Base-by-base conservation (phyloP, 2,113 vertebrate species). In the Microcebus tavaratra region DNA sequence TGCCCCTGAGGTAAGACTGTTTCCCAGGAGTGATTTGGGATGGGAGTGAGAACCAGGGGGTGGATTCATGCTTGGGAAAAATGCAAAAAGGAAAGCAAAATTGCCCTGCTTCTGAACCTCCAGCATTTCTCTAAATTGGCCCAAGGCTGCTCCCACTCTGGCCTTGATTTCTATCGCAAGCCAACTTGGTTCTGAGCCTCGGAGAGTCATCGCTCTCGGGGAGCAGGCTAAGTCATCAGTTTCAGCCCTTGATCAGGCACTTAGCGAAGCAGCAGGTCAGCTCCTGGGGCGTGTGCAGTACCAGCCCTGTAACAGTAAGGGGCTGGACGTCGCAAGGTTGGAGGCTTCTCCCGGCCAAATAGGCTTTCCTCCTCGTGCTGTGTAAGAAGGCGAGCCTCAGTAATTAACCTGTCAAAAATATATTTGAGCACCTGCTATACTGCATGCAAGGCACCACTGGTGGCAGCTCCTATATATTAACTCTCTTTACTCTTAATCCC, bases 81-180 rank as follows among this genome's bases (percentile, higher is more conserved):
- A 39, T 13, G 27, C 2, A 31, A 23, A 82, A 89, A n/a, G 48
- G 50, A 42, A 20, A 11, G 53, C 29, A 39, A 57, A 29, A n/a
- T 78, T 59, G 23, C n/a, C 8, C n/a, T 7, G 20, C 39, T 8
- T 63, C 59, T 29, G 39, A 89, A 59, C 84, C 39, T 53, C n/a
- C 48, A n/a, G 10, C 23, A 45, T 92, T 73, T 73, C 79, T 86
- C 73, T 83, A 48, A 55, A 63, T 31, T 39, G 67, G 39, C 53
- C 72, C 10, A 1, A 95, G 88, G 45, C 9, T 8, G 27, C 53
- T 89, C 27, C 59, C 45, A 29, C 39, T 50, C 65, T 59, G 61
- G 31, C 59, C 50, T 45, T 91, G 92, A 42, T 90, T 75, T 79
- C 79, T 68, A n/a, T 73, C 25, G 55, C 88, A 25, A 87, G 36